A percentile compares a stretch with the other conserved stretches of the same genome.
Evolutionary conservation across 2,797 vertebrate genomes (phyloP).

Genomic region (Cossypha dichroa): DNA sequence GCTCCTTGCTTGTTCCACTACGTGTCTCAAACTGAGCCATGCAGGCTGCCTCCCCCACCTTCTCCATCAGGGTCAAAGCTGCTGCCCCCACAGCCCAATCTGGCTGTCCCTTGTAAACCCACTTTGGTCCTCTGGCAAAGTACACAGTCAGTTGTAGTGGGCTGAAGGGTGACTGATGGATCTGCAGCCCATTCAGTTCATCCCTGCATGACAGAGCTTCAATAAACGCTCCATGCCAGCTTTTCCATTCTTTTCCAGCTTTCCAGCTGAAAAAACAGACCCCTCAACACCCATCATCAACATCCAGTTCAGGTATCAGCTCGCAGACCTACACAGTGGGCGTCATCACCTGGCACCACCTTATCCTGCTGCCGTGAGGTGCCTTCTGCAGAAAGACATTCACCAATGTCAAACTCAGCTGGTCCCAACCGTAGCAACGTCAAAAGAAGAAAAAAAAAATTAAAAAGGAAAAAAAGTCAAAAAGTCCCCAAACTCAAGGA

Average conservation of each 20-base stretch:
- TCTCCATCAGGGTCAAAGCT: not conserved
- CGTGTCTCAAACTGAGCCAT: not conserved
- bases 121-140: not conserved
- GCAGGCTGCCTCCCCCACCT: rapidly evolving
- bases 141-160: not conserved
- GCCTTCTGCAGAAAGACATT: not conserved
- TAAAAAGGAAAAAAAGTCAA: rapidly evolving
- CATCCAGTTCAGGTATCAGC: not conserved
- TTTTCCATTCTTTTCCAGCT: not conserved
- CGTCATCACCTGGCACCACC: not conserved
- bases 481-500: not conserved
- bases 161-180: not conserved
- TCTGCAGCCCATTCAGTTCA: rapidly evolving
- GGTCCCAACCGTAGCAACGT: not conserved
- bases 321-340: not conserved
- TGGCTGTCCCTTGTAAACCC: not conserved
- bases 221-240: not conserved
- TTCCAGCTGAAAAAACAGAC: not conserved
- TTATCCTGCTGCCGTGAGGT: not conserved
- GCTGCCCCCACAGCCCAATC: not conserved
- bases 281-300: not conserved
- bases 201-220: not conserved
- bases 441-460: not conserved
- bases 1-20: not conserved
- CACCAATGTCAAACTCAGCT: not conserved